Evolutionary conservation across 2,797 vertebrate genomes (phyloP).

Genomic region (Argentina silus): DNA sequence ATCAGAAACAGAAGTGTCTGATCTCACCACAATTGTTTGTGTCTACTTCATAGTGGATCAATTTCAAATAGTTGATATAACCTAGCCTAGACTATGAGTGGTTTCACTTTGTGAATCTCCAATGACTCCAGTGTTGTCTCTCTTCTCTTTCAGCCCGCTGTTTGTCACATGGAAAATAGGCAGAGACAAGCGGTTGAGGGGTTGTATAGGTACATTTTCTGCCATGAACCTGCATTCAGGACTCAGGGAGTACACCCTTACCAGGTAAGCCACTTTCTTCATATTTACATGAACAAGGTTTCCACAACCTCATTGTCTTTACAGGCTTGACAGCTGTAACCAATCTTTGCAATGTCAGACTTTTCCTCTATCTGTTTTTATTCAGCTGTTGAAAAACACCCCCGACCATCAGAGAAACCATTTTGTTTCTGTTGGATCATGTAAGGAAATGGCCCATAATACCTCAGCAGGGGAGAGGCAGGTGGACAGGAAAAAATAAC

Average conservation of each 20-base stretch:
- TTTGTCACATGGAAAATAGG: constrained; percentile 99
- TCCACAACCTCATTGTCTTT: neutral
- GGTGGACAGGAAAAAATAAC: constrained; percentile 27
- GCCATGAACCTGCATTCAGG: constrained; percentile 99
- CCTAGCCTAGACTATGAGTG: too few relatives aligned
- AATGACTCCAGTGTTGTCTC: neutral
- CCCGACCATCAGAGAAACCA: neutral
- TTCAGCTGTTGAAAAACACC: neutral
- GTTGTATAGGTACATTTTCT: constrained; percentile 99
- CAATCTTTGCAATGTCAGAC: neutral
- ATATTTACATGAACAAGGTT: neutral
- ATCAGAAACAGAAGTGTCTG: neutral
- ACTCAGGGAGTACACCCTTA: constrained; percentile 99
- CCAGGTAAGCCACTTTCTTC: constrained; percentile 85
- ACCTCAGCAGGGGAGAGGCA: constrained; percentile 11
- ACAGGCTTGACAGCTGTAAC: neutral
- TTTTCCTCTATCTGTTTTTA: neutral
- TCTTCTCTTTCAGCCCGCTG: constrained; percentile 87
- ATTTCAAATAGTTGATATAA: neutral
- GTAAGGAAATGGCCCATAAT: constrained; percentile 18
- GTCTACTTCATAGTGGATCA: neutral
- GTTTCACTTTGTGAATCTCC: neutral
- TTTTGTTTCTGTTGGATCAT: constrained; percentile 17
- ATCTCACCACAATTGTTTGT: neutral
- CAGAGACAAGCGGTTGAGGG: constrained; percentile 98